These are phyloP conservation scores for Orbicella faveolata DNA, from an alignment of 64 coral and sea anemone genomes.

Conservation along the genomic window DNA sequence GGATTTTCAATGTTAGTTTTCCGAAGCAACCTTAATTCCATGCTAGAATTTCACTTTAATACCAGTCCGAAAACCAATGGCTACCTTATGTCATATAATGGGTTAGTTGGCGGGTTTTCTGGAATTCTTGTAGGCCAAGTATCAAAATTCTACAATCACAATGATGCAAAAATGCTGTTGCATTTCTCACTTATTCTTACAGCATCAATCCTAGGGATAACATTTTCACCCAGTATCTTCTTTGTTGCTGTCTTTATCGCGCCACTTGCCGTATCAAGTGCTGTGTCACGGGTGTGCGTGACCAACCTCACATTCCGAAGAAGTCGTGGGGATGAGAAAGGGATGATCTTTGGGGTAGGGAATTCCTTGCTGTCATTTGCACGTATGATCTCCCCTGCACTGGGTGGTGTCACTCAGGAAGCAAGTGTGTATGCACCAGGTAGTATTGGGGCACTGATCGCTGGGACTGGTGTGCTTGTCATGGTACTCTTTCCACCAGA, in stretches of 20 bases:
- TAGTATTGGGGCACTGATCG: conserved; percentile 33
- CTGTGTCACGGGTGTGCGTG: conserved; percentile 70
- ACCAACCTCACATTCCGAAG: conserved; percentile 82
- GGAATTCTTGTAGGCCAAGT: conserved; percentile 76
- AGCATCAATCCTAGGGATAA: conserved; percentile 69
- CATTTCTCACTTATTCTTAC: conserved; percentile 72
- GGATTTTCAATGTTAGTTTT: conserved; percentile 92
- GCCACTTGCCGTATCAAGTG: conserved; percentile 83
- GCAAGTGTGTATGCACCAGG: conserved; percentile 75
- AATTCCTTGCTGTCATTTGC: conserved; percentile 88
- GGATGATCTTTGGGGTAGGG: conserved; percentile 81
- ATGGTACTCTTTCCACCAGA: conserved; percentile 15
- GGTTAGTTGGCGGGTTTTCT: conserved; percentile 70
- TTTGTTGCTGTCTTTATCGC: conserved; percentile 64
- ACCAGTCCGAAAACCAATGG: conserved; percentile 85
- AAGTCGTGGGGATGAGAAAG: conserved; percentile 76
- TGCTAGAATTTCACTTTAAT: conserved; percentile 84
- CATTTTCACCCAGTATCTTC: conserved; percentile 80
- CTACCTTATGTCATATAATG: conserved; percentile 92
- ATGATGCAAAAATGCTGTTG: conserved; percentile 83
- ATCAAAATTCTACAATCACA: conserved; percentile 60
- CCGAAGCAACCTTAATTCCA: conserved; percentile 81
- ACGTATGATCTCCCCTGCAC: conserved; percentile 89
- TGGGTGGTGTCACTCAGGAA: conserved; percentile 82
- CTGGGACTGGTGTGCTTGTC: conserved; percentile 43